A percentile compares a stretch with the other conserved stretches of the same genome.
Conservation (phyloP, 2,797 vertebrate genomes). For the Cichlasoma orientale region DNA sequence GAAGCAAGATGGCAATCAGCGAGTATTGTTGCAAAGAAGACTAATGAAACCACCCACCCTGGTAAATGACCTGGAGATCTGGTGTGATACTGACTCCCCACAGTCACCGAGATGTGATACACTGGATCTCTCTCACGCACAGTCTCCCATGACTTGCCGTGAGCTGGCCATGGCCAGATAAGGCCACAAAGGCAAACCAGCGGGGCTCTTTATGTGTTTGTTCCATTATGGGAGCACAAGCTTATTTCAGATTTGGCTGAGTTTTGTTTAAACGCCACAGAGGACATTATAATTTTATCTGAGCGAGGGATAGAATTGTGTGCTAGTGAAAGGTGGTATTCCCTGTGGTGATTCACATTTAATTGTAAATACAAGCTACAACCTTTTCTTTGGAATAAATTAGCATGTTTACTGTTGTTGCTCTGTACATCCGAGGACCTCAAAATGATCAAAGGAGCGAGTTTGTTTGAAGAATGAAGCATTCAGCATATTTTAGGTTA, state of each 20-base stretch:
- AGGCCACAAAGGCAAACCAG: constrained; percentile 74
- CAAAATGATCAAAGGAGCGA: constrained; percentile 73
- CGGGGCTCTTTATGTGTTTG: constrained; percentile 72
- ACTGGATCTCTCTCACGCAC: constrained; percentile 51
- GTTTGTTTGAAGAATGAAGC: constrained; percentile 80
- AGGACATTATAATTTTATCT: constrained; percentile 56
- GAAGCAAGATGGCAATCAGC: constrained; percentile 82
- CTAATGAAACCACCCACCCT: constrained; percentile 80
- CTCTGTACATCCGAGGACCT: constrained; percentile 71
- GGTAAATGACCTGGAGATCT: constrained; percentile 81
- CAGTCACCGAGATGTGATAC: constrained; percentile 64
- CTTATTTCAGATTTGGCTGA: constrained; percentile 50
- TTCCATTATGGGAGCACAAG: constrained; percentile 56
- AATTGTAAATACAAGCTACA: constrained; percentile 75
- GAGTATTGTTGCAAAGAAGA: constrained; percentile 77
- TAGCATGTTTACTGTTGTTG: constrained; percentile 75
- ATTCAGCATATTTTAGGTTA: constrained; percentile 81
- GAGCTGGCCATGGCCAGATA: constrained; percentile 75
- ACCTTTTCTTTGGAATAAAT: constrained; percentile 78
- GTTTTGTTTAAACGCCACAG: constrained; percentile 37
- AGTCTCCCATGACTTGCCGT: constrained; percentile 50
- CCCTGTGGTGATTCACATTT: constrained; percentile 68
- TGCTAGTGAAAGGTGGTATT: constrained; percentile 32
- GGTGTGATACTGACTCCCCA: constrained; percentile 74
- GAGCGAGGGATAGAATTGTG: constrained; percentile 44